Percentiles rank a stretch among this genome's conserved stretches.
Conservation (phyloP, 2,797 vertebrate species). For the Melanotaenia pygmaea region DNA sequence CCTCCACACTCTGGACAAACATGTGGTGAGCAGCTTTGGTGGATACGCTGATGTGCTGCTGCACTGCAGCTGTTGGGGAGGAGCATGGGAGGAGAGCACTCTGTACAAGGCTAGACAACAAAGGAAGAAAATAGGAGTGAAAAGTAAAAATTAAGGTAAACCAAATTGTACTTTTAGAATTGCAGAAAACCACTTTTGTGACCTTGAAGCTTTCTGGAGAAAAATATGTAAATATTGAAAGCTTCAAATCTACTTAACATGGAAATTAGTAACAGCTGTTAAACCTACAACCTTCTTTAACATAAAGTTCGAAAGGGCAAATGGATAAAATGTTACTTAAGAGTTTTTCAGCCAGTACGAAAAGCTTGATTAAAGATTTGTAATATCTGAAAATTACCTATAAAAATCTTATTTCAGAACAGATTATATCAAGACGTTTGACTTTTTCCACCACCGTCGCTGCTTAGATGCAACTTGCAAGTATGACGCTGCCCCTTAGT, state of each 20-base stretch:
- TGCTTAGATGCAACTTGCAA: background rate
- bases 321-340: background rate
- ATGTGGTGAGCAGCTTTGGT: slow-evolving; percentile 87
- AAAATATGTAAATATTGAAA: background rate
- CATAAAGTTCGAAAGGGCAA: background rate
- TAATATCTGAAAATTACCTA: background rate
- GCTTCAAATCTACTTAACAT: background rate
- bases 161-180: background rate
- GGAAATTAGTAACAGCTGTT: background rate
- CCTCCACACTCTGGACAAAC: slow-evolving; percentile 94
- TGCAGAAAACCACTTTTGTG: background rate
- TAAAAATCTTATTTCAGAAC: background rate
- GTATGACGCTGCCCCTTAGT: background rate
- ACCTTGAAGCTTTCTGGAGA: background rate
- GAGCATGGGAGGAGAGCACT: slow-evolving; percentile 92
- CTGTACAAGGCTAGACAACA: slow-evolving; percentile 84
- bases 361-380: background rate
- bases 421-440: background rate
- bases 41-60: slow-evolving; percentile 90
- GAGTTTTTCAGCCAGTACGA: background rate
- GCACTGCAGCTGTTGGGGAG: slow-evolving; percentile 92
- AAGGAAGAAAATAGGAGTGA: background rate
- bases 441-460: background rate
- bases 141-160: background rate
- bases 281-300: background rate